Evolutionary conservation across 2,888 invertebrate genomes (phyloP).

Genomic region (Eremobia ochroleuca): DNA sequence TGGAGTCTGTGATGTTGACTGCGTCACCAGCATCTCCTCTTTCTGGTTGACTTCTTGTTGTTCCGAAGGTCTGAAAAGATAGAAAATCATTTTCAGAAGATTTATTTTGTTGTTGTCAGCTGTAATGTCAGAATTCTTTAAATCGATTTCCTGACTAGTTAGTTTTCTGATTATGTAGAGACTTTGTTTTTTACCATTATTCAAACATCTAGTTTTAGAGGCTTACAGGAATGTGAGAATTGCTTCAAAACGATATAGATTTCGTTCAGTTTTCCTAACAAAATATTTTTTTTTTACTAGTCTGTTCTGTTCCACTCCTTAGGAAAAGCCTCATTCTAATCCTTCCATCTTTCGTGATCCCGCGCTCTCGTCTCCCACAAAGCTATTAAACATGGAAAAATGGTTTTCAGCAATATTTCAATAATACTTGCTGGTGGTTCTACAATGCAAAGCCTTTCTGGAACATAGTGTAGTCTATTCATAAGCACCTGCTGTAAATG

Average conservation of each 20-base stretch:
- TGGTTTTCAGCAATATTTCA: slow-evolving; percentile 3
- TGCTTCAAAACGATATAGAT: neutral
- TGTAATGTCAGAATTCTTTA: no score
- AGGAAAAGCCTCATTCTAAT: neutral
- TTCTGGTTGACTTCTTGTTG: slow-evolving; percentile 78
- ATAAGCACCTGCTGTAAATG: slow-evolving; percentile 25
- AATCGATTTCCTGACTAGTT: neutral
- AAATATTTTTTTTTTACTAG: no score
- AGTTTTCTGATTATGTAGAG: neutral
- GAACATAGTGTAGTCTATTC: slow-evolving; percentile 7
- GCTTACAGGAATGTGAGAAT: neutral
- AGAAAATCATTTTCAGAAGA: neutral
- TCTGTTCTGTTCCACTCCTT: no score
- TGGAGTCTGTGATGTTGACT: slow-evolving; percentile 79
- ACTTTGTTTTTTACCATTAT: neutral
- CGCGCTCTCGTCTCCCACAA: neutral
- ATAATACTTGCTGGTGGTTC: slow-evolving; percentile 22
- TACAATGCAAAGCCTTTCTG: neutral
- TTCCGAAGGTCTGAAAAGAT: slow-evolving; percentile 76
- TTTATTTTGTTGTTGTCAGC: neutral
- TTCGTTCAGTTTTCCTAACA: neutral
- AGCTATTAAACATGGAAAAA: neutral
- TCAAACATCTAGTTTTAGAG: neutral
- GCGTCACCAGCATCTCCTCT: slow-evolving; percentile 84
- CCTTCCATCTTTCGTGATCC: neutral